Evolutionary conservation across 92 coral and sea anemone genomes (phyloP), one percentile per base, ranked within the genome.

Genomic region (Nematostella vectensis): DNA sequence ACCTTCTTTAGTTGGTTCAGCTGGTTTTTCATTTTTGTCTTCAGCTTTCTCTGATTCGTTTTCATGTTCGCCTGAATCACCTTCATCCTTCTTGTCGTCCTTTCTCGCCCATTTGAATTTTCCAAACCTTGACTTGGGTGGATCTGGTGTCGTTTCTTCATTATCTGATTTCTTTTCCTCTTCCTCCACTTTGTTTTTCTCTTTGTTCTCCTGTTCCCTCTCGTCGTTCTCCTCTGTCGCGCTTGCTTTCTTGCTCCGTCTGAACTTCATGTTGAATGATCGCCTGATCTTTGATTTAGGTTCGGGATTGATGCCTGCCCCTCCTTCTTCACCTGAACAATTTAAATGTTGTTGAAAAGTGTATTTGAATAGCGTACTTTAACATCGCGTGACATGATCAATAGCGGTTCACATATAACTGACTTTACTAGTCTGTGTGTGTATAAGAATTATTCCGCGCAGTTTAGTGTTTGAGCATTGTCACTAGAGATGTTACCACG

Each of bases 211-310:
- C 9, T 76, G 64, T 18, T 62, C 71, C 0, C 11, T 2, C 19
- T 47, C 76, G 24, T 40, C 48, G 30, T 61, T 56, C 18, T 54
- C 78, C 52, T 57, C 61, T 2, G 47, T 76, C 50, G 68, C 54
- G 25, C 59, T 65, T 1, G 25, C 65, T 21, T 76, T 76, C 58
- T 76, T 76, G 33, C 40, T 30, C 27, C 72, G 56, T 27, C 54
- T 76, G 63, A 76, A 76, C 50, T 48, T 62, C 66, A 59, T 69
- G 30, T 68, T 69, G 33, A 76, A 76, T 24, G 83, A 76, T 44
- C 83, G 57, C 50, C 83, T 59, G 2, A 56, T 63, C 61, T 69
- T 69, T 18, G 83, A 48, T 25, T 76, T 76, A 8, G 54, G 54
- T 29, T 54, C 36, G 20, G 63, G 25, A 11, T 48, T 24, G 3